Percentiles rank a stretch among this genome's conserved stretches.
Conservation (phyloP, 2,113 vertebrate genomes). For the Crotalus helleri region DNA sequence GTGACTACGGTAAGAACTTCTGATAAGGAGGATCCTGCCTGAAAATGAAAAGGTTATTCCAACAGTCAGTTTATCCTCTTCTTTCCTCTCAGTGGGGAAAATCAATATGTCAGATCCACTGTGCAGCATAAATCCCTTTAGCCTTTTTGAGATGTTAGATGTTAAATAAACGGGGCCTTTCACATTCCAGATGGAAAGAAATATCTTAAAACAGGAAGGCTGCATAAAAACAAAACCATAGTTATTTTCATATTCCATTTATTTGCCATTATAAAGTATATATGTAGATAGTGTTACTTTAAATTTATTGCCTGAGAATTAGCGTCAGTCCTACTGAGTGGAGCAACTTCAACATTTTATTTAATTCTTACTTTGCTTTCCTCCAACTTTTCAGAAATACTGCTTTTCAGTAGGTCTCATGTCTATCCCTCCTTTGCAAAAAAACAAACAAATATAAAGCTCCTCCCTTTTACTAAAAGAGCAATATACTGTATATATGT, state of each 20-base stretch:
- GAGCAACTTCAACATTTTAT: not conserved
- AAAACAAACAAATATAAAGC: not conserved
- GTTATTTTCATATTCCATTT: not conserved
- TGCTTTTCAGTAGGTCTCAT: not conserved
- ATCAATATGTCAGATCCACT: constrained; percentile 25
- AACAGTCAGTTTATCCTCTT: constrained; percentile 12
- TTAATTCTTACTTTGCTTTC: not conserved
- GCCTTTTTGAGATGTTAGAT: not conserved
- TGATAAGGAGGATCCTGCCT: constrained; percentile 1
- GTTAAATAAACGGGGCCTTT: not conserved
- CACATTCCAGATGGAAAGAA: not conserved
- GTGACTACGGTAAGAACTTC: constrained; percentile 15
- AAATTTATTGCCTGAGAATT: not conserved
- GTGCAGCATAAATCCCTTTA: constrained; percentile 20
- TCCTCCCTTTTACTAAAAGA: not conserved
- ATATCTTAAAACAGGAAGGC: not conserved
- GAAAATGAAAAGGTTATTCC: constrained; percentile 27
- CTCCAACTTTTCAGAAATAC: not conserved
- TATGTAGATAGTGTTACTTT: not conserved
- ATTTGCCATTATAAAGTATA: not conserved
- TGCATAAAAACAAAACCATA: not conserved
- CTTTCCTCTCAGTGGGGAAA: not conserved
- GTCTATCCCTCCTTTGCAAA: not conserved
- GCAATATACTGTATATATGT: not conserved
- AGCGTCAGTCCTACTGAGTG: not conserved